These are phyloP conservation scores for Copsychus sechellarum DNA, from an alignment of 2,113 vertebrate species.

Conservation along the genomic window DNA sequence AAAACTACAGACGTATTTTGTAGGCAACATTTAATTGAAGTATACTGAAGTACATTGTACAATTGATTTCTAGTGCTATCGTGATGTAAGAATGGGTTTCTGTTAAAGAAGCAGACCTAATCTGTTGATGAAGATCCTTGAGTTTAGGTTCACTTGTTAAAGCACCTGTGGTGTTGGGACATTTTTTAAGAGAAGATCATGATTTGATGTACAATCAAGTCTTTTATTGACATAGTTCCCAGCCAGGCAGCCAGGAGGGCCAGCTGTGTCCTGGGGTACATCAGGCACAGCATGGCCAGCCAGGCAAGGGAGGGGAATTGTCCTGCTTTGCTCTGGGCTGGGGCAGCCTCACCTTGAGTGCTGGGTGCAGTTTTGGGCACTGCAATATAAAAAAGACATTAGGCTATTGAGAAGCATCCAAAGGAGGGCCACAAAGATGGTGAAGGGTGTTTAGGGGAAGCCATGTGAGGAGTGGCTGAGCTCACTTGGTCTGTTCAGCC, in stretches of 20 bases:
- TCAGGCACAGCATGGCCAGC: not conserved
- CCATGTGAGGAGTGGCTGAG: not conserved
- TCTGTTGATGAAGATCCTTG: not conserved
- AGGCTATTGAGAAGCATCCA: not conserved
- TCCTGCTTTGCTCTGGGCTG: not conserved
- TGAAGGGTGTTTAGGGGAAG: not conserved
- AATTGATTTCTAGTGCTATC: not conserved
- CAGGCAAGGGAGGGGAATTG: not conserved
- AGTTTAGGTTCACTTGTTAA: not conserved
- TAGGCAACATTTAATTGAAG: not conserved
- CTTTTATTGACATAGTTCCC: not conserved
- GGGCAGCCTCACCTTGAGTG: rapidly evolving
- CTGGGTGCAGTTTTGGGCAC: rapidly evolving
- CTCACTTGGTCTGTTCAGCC: not conserved
- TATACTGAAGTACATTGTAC: not conserved
- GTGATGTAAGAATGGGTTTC: not conserved
- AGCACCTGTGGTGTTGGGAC: not conserved
- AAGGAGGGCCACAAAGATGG: not conserved
- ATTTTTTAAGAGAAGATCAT: not conserved
- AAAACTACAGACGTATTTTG: not conserved
- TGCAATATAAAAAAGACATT: not conserved
- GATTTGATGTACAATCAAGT: not conserved
- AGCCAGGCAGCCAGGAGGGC: not conserved
- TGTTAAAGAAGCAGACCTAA: not conserved
- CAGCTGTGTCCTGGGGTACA: rapidly evolving